Evolutionary conservation across 1,140 invertebrate genomes (phyloP).

Genomic region (Drosophila guanche): DNA sequence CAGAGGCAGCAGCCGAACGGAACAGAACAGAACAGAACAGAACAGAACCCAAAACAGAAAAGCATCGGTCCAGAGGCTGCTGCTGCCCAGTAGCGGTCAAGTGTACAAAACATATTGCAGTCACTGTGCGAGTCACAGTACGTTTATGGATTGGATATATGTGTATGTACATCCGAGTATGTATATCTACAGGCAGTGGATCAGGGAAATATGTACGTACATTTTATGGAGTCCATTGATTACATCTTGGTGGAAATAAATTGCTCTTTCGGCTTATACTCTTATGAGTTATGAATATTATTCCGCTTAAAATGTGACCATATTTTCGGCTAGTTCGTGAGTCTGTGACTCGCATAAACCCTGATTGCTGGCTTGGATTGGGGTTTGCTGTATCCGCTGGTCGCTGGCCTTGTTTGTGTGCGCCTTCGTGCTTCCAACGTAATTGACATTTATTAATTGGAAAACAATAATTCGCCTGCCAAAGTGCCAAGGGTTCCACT

Average conservation of each 20-base stretch:
- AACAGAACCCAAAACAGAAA: neutral
- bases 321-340: slow-evolving; percentile 4
- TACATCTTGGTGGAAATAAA: slow-evolving; percentile 6
- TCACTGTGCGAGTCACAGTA: slow-evolving; percentile 41
- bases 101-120: slow-evolving; percentile 70
- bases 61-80: slow-evolving; percentile 1
- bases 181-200: no score
- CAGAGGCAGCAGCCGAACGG: slow-evolving; percentile 25
- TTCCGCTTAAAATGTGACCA: no score
- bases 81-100: slow-evolving; percentile 57
- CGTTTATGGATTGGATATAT: slow-evolving; percentile 44
- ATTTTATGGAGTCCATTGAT: no score
- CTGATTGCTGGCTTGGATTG: neutral
- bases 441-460: slow-evolving; percentile 83
- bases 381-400: slow-evolving; percentile 9
- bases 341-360: slow-evolving; percentile 22
- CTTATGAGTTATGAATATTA: no score
- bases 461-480: slow-evolving; percentile 79
- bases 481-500: slow-evolving; percentile 35
- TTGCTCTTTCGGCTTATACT: neutral
- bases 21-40: neutral
- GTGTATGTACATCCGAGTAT: neutral
- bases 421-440: slow-evolving; percentile 41
- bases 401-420: slow-evolving; percentile 65
- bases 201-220: no score